These are phyloP conservation scores for Karalla daura DNA, from an alignment of 2,797 vertebrate species.

Conservation along the genomic window DNA sequence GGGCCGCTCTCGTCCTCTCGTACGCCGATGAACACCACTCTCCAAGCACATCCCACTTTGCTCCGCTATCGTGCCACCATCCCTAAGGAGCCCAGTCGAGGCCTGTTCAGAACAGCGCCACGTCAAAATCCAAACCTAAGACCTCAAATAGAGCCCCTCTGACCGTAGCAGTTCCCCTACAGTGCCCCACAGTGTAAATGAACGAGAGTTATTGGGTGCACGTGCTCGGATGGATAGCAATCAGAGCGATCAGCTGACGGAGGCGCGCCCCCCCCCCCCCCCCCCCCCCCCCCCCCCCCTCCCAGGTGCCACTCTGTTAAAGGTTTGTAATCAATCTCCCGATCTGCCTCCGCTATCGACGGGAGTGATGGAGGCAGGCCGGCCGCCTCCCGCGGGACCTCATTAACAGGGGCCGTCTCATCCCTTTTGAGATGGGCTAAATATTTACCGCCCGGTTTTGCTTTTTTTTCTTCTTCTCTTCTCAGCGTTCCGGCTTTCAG, in stretches of 20 bases:
- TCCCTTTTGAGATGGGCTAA: conserved; percentile 47
- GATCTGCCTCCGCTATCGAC: conserved; percentile 62
- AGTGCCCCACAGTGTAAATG: no score
- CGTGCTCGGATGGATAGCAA: conserved; percentile 41
- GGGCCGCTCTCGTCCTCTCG: no score
- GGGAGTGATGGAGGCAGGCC: conserved; percentile 63
- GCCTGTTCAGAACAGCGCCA: no score
- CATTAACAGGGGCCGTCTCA: conserved; percentile 60
- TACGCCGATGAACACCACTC: no score
- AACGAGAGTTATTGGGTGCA: conserved; percentile 19
- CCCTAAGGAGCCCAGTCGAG: no score
- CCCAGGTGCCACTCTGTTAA: conserved; percentile 71
- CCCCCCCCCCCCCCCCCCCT: conserved; percentile 40
- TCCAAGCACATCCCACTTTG: no score
- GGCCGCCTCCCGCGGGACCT: conserved; percentile 64
- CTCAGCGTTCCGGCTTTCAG: conserved; percentile 24
- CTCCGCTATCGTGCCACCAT: no score
- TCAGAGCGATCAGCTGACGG: conserved; percentile 52
- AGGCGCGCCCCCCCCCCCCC: conserved; percentile 42
- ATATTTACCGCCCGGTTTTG: conserved; percentile 53
- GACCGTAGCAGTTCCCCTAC: no score
- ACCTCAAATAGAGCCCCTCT: no score
- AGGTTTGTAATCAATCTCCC: conserved; percentile 78
- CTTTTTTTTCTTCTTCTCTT: background rate
- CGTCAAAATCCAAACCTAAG: no score